These are phyloP conservation scores for Rhynchophorus ferrugineus DNA, from an alignment of 1,140 invertebrate species.

Conservation along the genomic window DNA sequence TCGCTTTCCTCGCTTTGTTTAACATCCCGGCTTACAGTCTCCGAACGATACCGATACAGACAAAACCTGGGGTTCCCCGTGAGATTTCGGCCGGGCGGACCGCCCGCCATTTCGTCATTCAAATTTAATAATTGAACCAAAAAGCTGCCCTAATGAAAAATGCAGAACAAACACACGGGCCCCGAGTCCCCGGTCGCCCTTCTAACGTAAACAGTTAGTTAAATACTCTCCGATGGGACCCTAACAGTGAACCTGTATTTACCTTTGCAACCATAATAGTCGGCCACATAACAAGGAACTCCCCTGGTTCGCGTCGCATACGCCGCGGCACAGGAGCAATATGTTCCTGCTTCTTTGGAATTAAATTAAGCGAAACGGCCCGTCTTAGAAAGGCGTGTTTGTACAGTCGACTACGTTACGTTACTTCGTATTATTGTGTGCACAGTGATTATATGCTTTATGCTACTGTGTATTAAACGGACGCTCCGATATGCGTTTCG, in stretches of 20 bases:
- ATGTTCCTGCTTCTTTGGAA: conserved; percentile 7
- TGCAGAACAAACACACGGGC: conserved; percentile 14
- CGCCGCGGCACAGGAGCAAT: conserved; percentile 18
- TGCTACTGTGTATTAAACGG: too few species aligned
- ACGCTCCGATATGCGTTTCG: too few species aligned
- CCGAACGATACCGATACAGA: too few species aligned
- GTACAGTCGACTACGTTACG: too few species aligned
- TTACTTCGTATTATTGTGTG: too few species aligned
- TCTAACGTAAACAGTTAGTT: conserved; percentile 19
- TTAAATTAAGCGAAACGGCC: conserved; percentile 4
- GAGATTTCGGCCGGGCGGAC: too few species aligned
- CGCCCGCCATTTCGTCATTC: not conserved
- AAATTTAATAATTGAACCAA: conserved; percentile 18
- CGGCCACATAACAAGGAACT: conserved; percentile 19
- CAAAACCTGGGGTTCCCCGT: too few species aligned
- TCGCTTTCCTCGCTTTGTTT: too few species aligned
- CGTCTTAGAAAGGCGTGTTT: not conserved
- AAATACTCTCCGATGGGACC: conserved; percentile 15
- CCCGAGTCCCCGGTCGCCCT: conserved; percentile 10
- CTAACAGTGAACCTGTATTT: conserved; percentile 17
- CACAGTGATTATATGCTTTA: not conserved
- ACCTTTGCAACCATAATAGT: conserved; percentile 20
- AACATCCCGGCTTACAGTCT: too few species aligned
- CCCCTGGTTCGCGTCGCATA: conserved; percentile 16
- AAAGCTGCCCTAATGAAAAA: conserved; percentile 14